Evolutionary conservation across 1,140 invertebrate species (phyloP), one percentile per base, ranked within the genome.

Genomic region (Camponotus pennsylvanicus): DNA sequence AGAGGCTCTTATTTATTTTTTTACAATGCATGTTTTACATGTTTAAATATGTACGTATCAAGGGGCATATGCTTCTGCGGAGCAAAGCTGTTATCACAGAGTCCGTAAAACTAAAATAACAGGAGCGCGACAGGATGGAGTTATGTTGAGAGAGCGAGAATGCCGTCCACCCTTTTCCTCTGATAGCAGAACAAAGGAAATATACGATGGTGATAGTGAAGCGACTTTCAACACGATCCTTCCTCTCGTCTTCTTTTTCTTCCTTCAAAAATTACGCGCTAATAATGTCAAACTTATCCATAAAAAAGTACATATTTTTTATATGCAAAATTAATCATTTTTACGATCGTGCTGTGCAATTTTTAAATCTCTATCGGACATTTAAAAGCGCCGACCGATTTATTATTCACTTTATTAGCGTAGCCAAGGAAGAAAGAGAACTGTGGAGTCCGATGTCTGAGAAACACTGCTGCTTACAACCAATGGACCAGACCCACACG

Each of bases 381-480:
- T 78, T 64, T 49, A 34, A 45, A 66, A 21, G n/a, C 18, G 40
- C 27, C 27, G 18, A 34, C 2, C 21, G 27, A 45, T 27, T 66
- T 64, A 15, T 61, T 66, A 18, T 52, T 6, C 49, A 34, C 9
- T 78, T 59, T 18, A 6, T 75, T 34, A 11, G 42, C 15, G 76
- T 8, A 11, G 11, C 9, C 45, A 75, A 40, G 45, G 18, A 57
- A 8, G 32, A 42, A 69, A 75, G 77, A 85, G 57, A 82, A 59
- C 64, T 59, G 63, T 57, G 40, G 42, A 67, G 32, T 80, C 63
- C 37, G 49, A 34, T 11, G 80, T 84, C 66, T 89, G 92, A 92
- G 92, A 92, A 91, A 89, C 90, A 92, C 92, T 93, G 92, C 73
- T 76, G 76, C 55, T 89, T 89, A 90, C 92, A 92, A 91, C 77